Evolutionary conservation across 2,888 invertebrate genomes (phyloP).

Genomic region (Cheiracanthium punctorium): DNA sequence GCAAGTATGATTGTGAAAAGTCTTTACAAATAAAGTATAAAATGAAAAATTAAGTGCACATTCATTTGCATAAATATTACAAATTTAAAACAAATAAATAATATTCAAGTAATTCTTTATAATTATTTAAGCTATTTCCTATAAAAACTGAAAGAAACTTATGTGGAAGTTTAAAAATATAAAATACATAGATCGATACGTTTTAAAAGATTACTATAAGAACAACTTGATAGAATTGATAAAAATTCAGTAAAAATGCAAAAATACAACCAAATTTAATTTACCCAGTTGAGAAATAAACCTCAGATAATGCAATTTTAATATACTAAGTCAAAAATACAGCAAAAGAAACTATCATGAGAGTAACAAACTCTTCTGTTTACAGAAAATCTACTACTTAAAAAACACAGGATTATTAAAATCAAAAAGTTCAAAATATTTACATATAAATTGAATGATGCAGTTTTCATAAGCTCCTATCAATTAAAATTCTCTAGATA

Average conservation of each 20-base stretch:
- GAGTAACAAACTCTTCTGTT: background rate
- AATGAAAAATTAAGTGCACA: background rate
- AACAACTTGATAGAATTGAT: no score
- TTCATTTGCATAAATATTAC: no score
- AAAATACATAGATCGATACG: background rate
- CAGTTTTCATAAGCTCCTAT: conserved; percentile 25
- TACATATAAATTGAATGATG: conserved; percentile 21
- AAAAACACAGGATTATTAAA: conserved; percentile 16
- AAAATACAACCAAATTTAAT: background rate
- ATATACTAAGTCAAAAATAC: background rate
- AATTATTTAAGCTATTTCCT: background rate
- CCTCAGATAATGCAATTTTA: background rate
- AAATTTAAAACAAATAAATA: no score
- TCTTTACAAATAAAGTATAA: background rate
- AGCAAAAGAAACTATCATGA: background rate
- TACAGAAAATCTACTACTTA: background rate
- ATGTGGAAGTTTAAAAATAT: background rate
- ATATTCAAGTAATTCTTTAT: background rate
- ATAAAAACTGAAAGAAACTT: conserved; percentile 5
- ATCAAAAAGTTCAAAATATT: conserved; percentile 19
- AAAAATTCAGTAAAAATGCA: background rate
- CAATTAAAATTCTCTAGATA: conserved; percentile 20
- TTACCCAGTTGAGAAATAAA: background rate
- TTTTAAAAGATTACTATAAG: no score
- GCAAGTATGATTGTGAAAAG: background rate